phyloP scores from a whole-genome alignment of 2,797 vertebrate species.

The Sarcophilus harrisii region DNA sequence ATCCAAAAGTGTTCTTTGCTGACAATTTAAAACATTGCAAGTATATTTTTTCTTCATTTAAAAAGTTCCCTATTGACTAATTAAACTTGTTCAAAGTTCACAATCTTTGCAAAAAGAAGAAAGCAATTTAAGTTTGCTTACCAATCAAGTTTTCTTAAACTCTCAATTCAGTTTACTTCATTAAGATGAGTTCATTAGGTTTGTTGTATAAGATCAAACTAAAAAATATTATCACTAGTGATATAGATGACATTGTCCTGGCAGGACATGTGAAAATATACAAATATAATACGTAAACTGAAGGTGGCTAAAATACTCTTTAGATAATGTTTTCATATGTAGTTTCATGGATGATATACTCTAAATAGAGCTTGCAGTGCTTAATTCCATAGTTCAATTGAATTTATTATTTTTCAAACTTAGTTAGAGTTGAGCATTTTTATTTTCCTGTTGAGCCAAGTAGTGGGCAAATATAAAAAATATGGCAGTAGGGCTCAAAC shows the following conservation, averaged over 20 bases:
- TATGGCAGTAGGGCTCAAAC: neutral
- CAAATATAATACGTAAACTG: neutral
- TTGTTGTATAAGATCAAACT: neutral
- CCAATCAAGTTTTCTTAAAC: neutral
- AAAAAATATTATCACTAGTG: neutral
- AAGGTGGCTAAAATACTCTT: neutral
- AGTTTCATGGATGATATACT: neutral
- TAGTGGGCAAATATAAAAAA: neutral
- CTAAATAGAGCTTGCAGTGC: neutral
- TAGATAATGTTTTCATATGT: neutral
- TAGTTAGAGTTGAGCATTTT: neutral
- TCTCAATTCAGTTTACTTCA: neutral
- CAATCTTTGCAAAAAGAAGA: neutral
- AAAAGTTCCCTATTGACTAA: neutral
- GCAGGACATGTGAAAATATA: neutral
- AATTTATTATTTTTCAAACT: neutral
- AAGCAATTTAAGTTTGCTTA: neutral
- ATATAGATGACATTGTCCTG: neutral
- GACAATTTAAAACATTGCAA: conserved; percentile 10
- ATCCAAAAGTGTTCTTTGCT: neutral
- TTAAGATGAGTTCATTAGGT: neutral
- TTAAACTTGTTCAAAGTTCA: conserved; percentile 3
- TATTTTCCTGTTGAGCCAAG: neutral
- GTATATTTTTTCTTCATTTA: conserved; percentile 16
- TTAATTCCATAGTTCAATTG: neutral